Conservation (phyloP, 2,797 vertebrate species). For the Atherinosoma microstoma region DNA sequence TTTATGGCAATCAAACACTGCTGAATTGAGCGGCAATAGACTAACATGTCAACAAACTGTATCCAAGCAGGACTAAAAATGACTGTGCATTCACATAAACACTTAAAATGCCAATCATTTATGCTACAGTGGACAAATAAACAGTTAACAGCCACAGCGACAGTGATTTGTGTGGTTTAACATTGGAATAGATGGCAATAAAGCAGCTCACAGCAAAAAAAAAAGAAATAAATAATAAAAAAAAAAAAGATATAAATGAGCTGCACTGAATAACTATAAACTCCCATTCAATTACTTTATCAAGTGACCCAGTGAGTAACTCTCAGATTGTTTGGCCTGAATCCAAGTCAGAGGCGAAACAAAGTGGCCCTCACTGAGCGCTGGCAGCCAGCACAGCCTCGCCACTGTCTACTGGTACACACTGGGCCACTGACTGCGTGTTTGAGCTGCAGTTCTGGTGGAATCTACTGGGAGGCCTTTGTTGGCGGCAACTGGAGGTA, state of each 20-base stretch:
- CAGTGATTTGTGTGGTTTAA: constrained; percentile 41
- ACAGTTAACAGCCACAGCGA: constrained; percentile 20
- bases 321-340: constrained; percentile 60
- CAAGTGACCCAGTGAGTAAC: constrained; percentile 73
- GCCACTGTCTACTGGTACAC: constrained; percentile 64
- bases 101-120: constrained; percentile 17
- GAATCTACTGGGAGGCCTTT: constrained; percentile 68
- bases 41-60: background rate
- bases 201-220: constrained; percentile 31
- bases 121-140: constrained; percentile 22
- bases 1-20: background rate
- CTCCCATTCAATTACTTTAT: constrained; percentile 74
- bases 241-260: constrained; percentile 18
- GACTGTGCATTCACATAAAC: background rate
- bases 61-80: background rate
- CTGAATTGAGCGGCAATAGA: background rate
- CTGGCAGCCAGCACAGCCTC: constrained; percentile 70
- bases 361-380: constrained; percentile 69
- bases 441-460: constrained; percentile 19
- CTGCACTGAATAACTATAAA: constrained; percentile 56
- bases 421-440: constrained; percentile 51
- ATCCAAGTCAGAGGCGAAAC: constrained; percentile 75
- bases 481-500: constrained; percentile 62
- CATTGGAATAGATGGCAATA: constrained; percentile 42
- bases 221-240: too few relatives aligned